phyloP scores from a whole-genome alignment of 2,888 invertebrate species.

The Aspidiotus destructor region DNA sequence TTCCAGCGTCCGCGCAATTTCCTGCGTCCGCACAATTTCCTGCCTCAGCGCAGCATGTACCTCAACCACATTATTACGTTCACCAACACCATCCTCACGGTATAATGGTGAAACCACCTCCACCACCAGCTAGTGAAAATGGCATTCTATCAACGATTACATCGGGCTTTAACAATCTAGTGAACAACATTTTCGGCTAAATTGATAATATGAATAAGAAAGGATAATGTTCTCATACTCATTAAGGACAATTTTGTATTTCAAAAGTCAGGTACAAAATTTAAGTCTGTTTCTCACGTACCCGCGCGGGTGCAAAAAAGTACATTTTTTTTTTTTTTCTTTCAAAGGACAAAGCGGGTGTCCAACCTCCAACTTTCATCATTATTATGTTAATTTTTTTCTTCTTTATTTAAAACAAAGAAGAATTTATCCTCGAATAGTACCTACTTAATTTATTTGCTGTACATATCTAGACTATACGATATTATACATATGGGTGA shows the following conservation, averaged over 20 bases:
- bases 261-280: slow-evolving; percentile 1
- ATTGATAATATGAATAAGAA: slow-evolving; percentile 2
- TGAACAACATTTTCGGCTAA: slow-evolving; percentile 65
- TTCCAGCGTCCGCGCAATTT: slow-evolving; percentile 34
- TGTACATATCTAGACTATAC: too few species aligned
- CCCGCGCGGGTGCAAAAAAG: too few species aligned
- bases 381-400: background rate
- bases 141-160: slow-evolving; percentile 67
- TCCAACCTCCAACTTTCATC: background rate
- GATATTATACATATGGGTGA: too few species aligned
- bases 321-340: too few species aligned
- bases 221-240: slow-evolving; percentile 26
- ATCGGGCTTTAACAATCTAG: slow-evolving; percentile 65
- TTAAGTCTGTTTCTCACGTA: background rate
- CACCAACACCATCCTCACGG: slow-evolving; percentile 44
- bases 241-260: background rate
- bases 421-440: background rate
- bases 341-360: too few species aligned
- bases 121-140: slow-evolving; percentile 44
- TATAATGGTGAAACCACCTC: slow-evolving; percentile 39
- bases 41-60: slow-evolving; percentile 7
- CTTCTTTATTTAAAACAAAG: background rate
- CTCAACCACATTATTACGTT: slow-evolving; percentile 39
- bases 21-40: slow-evolving; percentile 31
- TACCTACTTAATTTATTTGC: slow-evolving; percentile 2